Evolutionary conservation across 2,888 invertebrate genomes (phyloP).

Genomic region (Phania funesta): DNA sequence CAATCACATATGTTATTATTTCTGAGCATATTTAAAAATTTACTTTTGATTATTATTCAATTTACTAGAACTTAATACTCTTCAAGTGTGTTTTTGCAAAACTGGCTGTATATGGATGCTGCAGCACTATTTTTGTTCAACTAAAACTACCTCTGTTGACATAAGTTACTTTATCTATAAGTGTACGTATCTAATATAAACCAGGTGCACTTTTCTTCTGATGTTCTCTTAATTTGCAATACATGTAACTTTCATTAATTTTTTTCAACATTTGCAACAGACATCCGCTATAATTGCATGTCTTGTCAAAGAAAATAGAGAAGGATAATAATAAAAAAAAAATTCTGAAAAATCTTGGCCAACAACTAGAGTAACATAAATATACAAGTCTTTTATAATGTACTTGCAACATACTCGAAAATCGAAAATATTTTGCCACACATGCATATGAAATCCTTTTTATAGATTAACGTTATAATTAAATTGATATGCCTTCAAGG

Average conservation of each 20-base stretch:
- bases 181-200: too few relatives aligned
- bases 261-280: constrained; percentile 46
- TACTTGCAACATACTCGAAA: background rate
- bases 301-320: constrained; percentile 1
- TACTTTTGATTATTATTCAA: too few relatives aligned
- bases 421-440: background rate
- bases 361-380: background rate
- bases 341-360: background rate
- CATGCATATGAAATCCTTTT: constrained; percentile 40
- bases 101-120: too few relatives aligned
- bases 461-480: constrained; percentile 50
- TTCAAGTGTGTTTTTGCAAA: too few relatives aligned
- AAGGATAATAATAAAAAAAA: background rate
- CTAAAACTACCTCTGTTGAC: too few relatives aligned
- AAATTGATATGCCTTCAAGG: constrained; percentile 58
- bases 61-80: too few relatives aligned
- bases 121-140: too few relatives aligned
- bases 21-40: too few relatives aligned
- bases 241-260: background rate
- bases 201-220: too few relatives aligned
- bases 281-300: constrained; percentile 63
- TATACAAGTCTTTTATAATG: background rate
- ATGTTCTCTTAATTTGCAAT: background rate
- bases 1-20: too few relatives aligned
- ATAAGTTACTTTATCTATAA: too few relatives aligned